Percentiles rank a stretch among this genome's conserved stretches.
phyloP scores from a whole-genome alignment of 2,113 vertebrate species.

The Pao palembangensis region DNA sequence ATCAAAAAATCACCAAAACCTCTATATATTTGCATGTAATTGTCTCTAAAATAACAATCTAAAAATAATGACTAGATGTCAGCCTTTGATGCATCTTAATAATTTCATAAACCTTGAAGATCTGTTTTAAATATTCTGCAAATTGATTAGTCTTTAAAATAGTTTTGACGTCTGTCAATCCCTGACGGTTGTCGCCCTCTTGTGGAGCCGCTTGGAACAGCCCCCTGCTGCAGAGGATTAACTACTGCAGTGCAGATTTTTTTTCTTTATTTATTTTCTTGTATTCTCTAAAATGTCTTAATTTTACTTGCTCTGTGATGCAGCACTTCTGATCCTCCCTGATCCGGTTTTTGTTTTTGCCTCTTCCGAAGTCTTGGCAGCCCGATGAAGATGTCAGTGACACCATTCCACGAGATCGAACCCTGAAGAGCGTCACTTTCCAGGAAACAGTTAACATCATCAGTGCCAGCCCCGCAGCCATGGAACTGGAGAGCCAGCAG shows the following conservation, averaged over 20 bases:
- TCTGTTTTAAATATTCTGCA: too few relatives aligned
- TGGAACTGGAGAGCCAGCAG: constrained; percentile 86
- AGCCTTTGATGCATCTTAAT: too few relatives aligned
- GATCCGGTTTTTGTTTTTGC: neutral
- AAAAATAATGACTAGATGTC: too few relatives aligned
- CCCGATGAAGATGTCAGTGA: constrained; percentile 84
- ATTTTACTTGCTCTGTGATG: neutral
- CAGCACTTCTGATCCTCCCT: constrained; percentile 7
- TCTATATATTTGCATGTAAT: too few relatives aligned
- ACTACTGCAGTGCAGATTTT: constrained; percentile 54
- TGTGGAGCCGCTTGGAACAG: constrained; percentile 26
- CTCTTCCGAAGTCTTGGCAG: constrained; percentile 80
- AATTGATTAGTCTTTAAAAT: too few relatives aligned
- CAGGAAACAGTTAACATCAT: constrained; percentile 79
- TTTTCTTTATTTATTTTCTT: neutral
- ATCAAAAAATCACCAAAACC: too few relatives aligned
- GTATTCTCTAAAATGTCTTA: neutral
- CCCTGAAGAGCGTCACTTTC: constrained; percentile 80
- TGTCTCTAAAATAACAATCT: too few relatives aligned
- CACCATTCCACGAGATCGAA: constrained; percentile 69
- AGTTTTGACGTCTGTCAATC: too few relatives aligned
- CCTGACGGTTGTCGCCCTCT: constrained; percentile 8
- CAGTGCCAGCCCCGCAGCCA: constrained; percentile 74
- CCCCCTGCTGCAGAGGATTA: constrained; percentile 16
- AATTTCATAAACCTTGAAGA: too few relatives aligned